Conservation (phyloP, 2,113 vertebrate genomes). For the Vidua macroura region DNA sequence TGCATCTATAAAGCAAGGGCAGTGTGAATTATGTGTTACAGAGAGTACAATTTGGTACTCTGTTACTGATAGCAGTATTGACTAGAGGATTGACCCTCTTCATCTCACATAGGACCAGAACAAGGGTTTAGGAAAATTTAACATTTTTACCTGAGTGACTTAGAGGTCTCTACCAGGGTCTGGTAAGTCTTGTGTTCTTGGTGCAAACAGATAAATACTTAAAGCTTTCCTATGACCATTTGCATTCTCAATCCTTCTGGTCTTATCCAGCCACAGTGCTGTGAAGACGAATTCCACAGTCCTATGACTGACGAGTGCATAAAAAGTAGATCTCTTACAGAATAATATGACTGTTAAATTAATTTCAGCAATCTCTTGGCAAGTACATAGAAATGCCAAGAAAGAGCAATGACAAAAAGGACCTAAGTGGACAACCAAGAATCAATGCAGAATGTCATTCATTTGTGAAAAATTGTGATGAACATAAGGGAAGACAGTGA, state of each 20-base stretch:
- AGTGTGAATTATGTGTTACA: neutral
- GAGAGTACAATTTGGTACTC: neutral
- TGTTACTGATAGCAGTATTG: neutral
- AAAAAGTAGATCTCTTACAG: neutral
- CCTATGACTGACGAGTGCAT: neutral
- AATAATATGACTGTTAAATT: neutral
- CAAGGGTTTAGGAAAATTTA: conserved; percentile 37
- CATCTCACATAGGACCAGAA: conserved; percentile 1
- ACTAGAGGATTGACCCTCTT: neutral
- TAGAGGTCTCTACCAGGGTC: neutral
- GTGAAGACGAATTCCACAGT: neutral
- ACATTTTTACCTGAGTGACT: conserved; percentile 45
- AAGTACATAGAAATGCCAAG: conserved; percentile 5
- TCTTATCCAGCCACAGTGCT: neutral
- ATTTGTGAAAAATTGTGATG: neutral
- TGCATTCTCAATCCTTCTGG: neutral
- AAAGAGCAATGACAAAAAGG: neutral
- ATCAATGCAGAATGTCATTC: neutral
- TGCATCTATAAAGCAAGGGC: neutral
- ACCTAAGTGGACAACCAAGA: neutral
- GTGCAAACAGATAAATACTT: neutral
- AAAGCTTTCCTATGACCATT: neutral
- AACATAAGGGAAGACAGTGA: neutral
- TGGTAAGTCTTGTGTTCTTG: neutral
- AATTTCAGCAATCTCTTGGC: conserved; percentile 15